These are phyloP conservation scores for Megathymus violae DNA, from an alignment of 1,140 invertebrate species.

Conservation along the genomic window DNA sequence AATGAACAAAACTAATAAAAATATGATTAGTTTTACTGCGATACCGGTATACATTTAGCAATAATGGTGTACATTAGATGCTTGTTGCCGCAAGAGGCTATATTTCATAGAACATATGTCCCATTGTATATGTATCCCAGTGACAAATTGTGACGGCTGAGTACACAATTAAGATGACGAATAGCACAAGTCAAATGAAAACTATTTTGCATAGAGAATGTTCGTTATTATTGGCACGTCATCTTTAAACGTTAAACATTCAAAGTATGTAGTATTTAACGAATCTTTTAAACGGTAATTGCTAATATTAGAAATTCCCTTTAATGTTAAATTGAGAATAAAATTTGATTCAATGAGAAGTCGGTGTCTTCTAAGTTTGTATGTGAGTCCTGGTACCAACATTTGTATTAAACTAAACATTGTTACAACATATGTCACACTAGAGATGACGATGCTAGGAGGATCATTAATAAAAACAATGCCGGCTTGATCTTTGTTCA, in stretches of 20 bases:
- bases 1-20: background rate
- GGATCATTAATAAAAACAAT: slow-evolving; percentile 52
- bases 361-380: no score
- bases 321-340: no score
- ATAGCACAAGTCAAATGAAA: slow-evolving; percentile 36
- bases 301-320: background rate
- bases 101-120: slow-evolving; percentile 63
- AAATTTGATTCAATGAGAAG: no score
- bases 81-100: slow-evolving; percentile 48
- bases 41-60: slow-evolving; percentile 34
- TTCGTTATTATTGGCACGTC: background rate
- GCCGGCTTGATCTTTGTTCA: slow-evolving; percentile 43
- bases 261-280: background rate
- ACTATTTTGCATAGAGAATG: slow-evolving; percentile 36
- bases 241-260: background rate
- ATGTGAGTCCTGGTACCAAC: slow-evolving; percentile 7
- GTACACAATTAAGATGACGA: slow-evolving; percentile 39
- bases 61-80: slow-evolving; percentile 34
- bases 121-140: slow-evolving; percentile 58
- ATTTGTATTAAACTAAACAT: slow-evolving; percentile 51
- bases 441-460: slow-evolving; percentile 45
- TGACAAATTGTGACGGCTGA: slow-evolving; percentile 59
- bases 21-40: slow-evolving; percentile 5
- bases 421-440: slow-evolving; percentile 59
- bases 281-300: background rate